These are phyloP conservation scores for Sebastes glaucus DNA, from an alignment of 2,797 vertebrate genomes.

Conservation along the genomic window DNA sequence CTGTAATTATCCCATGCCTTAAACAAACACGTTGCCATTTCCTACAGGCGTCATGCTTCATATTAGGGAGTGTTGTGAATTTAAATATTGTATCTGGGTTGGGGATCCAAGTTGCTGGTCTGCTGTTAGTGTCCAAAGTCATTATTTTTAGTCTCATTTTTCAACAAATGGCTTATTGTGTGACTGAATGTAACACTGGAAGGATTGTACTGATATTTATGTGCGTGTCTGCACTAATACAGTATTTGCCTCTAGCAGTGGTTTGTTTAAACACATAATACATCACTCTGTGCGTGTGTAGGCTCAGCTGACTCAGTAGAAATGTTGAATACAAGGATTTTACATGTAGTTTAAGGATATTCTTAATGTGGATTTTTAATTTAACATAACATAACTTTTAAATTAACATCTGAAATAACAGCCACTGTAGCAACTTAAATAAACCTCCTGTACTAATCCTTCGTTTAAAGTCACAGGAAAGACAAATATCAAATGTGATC, in stretches of 20 bases:
- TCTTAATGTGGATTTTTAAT: not conserved
- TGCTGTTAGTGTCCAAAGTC: not conserved
- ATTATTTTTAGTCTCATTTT: not conserved
- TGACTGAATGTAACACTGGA: not conserved
- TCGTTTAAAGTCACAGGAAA: not conserved
- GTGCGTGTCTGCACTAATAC: not conserved
- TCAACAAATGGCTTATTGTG: slow-evolving; percentile 17
- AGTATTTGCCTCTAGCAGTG: not conserved
- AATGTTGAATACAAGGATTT: not conserved
- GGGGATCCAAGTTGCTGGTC: not conserved
- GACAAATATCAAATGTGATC: not conserved
- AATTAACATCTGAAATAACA: too few relatives aligned
- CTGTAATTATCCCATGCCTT: slow-evolving; percentile 6
- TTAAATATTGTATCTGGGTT: slow-evolving; percentile 1
- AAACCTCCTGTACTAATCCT: too few relatives aligned
- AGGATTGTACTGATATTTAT: not conserved
- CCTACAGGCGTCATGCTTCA: not conserved
- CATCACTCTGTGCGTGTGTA: not conserved
- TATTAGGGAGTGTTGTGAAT: not conserved
- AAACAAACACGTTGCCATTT: slow-evolving; percentile 16
- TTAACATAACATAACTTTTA: too few relatives aligned
- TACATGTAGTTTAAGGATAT: not conserved
- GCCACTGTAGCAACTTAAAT: too few relatives aligned
- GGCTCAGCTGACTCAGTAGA: not conserved
- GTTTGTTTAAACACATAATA: not conserved